Percentiles rank a stretch among this genome's conserved stretches.
phyloP scores from a whole-genome alignment of 92 coral and sea anemone genomes.

The Anthopleura xanthogrammica region DNA sequence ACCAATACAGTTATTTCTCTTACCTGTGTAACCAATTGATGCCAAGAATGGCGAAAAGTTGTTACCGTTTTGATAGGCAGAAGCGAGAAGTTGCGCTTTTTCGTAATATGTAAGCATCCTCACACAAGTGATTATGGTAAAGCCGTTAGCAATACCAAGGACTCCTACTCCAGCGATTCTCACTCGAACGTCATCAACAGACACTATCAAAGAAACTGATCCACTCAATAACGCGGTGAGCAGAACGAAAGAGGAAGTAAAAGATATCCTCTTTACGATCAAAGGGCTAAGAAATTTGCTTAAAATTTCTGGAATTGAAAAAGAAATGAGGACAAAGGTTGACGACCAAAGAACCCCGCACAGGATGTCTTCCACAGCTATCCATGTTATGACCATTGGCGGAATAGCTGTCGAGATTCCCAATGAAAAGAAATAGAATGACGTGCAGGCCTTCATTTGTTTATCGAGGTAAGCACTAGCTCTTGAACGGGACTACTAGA shows the following conservation, averaged over 20 bases:
- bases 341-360: not conserved
- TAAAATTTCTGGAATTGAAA: not conserved
- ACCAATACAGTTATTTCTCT: no score
- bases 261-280: not conserved
- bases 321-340: not conserved
- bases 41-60: not conserved
- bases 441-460: not conserved
- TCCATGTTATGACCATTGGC: not conserved
- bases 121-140: not conserved
- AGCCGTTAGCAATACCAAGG: not conserved
- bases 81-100: not conserved
- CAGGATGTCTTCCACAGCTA: conserved; percentile 1
- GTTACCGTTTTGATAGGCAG: not conserved
- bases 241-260: not conserved
- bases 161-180: not conserved
- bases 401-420: not conserved
- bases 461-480: no score
- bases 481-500: no score
- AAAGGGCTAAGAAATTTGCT: not conserved
- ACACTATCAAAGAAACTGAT: not conserved
- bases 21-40: not conserved
- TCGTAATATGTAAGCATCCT: not conserved
- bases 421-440: not conserved
- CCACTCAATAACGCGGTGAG: not conserved
- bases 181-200: not conserved